Base-by-base conservation (phyloP, 2,888 invertebrate species). In the Noctua janthe region DNA sequence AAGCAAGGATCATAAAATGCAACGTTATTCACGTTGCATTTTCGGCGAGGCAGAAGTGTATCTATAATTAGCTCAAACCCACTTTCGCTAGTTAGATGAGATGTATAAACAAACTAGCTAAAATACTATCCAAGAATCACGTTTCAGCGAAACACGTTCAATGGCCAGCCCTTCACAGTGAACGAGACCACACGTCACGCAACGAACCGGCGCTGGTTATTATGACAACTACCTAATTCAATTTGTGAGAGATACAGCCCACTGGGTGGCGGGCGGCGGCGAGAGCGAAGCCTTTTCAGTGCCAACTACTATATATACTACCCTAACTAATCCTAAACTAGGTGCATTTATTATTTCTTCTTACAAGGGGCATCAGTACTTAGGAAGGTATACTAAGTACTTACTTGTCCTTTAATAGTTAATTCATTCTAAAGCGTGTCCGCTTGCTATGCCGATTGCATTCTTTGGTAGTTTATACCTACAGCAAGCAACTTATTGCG, bases 171-270 rank as follows among this genome's bases (percentile, higher is more conserved):
- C 75, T 69, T 69, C 15, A 64, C 47, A 20, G 8, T 47, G 3
- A 62, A 76, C 54, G 47, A 75, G 62, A 62, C 47, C 7, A 4
- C 35, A 29, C 15, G 11, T 77, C 13, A 77, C 29, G 8, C 15
- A 77, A 71, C 15, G 2, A 29, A 17, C 4, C 39, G n/a, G 11
- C 23, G 49, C 59, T 69, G 20, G 75, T n/a, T 62, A 15, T 59
- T 59, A 59, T 67, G 20, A 35, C 29, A 56, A 64, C 23, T 82
- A 39, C 39, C 39, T 39, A 82, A 82, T 84, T 84, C 56, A 84
- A 82, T 84, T 74, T 73, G 64, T 15, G 2, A 6, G 10, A 54
- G 54, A 49, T 54, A 49, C 74, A 74, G 70, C 73, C 35, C 71
- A 54, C 43, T 8, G 49, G 56, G 64, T 51, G 72, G n/a, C 59